Evolutionary conservation across 1,140 invertebrate genomes (phyloP), one percentile per base, ranked within the genome.

Genomic region (Lutraria rhynchaena): DNA sequence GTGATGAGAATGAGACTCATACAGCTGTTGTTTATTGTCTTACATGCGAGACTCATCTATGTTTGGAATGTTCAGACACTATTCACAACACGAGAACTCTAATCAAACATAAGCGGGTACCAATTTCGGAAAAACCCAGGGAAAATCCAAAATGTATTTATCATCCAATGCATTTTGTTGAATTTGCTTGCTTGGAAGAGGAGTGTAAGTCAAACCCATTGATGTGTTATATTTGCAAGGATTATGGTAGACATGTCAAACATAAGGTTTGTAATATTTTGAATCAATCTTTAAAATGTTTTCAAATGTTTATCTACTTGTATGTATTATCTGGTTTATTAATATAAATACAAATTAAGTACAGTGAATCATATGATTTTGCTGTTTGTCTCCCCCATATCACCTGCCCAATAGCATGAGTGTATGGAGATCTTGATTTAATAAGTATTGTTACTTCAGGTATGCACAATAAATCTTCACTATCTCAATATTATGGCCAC

Each of bases 211-310:
- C 89, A 67, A 87, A 89, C 22, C 93, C 93, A 35, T 85, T 93
- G 5, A 94, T 95, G 94, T 95, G 94, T 83, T 95, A 94, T 86
- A 92, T 95, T 19, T 95, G 94, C 87, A 95, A 95, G 87, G 92
- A 93, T 81, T 94, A 94, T 87, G 94, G 94, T 19, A 89, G 93
- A 58, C 94, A 94, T 85, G 93, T 94, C 73, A 92, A 92, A 77
- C 94, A 94, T 87, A 94, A 94, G 91, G 94, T 94, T 90, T 77
- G 86, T 33, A 44, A n/a, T n/a, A n/a, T n/a, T n/a, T n/a, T n/a
- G n/a, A n/a, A n/a, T n/a, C n/a, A n/a, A n/a, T n/a, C n/a, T n/a
- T n/a, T n/a, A n/a, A n/a, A n/a, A n/a, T n/a, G n/a, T n/a, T n/a
- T n/a, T n/a, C n/a, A n/a, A n/a, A n/a, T n/a, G n/a, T n/a, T n/a